Percentiles rank a stretch among this genome's conserved stretches.
phyloP scores from a whole-genome alignment of 2,113 vertebrate species.

The Cyanistes caeruleus region DNA sequence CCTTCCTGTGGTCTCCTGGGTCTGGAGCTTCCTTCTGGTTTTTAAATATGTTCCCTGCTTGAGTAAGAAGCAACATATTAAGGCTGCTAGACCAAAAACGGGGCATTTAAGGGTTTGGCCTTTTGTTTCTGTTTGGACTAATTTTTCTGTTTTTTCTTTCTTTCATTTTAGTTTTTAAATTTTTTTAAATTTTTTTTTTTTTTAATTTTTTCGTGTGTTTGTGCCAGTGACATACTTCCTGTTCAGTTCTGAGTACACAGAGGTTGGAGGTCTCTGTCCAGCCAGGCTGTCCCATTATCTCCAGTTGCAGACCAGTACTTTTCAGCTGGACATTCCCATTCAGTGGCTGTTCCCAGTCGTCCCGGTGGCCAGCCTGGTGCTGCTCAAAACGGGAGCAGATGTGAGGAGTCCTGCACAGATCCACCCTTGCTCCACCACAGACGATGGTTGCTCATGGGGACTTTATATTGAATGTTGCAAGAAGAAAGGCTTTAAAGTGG shows the following conservation, averaged over 20 bases:
- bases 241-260: neutral
- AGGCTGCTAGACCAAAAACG: neutral
- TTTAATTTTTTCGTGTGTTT: neutral
- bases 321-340: neutral
- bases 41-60: neutral
- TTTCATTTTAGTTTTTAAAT: too few species aligned
- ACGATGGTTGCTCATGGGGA: neutral
- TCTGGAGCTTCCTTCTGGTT: neutral
- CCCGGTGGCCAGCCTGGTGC: neutral
- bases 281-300: neutral
- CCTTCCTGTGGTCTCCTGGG: neutral
- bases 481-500: neutral
- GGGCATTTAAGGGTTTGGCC: neutral
- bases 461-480: neutral
- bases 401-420: neutral
- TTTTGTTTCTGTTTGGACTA: neutral
- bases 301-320: neutral
- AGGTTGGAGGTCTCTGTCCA: neutral
- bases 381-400: neutral
- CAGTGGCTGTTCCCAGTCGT: neutral
- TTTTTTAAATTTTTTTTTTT: too few species aligned
- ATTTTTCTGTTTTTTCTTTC: neutral
- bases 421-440: neutral
- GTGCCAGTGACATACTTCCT: neutral
- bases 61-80: neutral